Evolutionary conservation across 2,797 vertebrate genomes (phyloP).

Genomic region (Cyprinodon diabolis): DNA sequence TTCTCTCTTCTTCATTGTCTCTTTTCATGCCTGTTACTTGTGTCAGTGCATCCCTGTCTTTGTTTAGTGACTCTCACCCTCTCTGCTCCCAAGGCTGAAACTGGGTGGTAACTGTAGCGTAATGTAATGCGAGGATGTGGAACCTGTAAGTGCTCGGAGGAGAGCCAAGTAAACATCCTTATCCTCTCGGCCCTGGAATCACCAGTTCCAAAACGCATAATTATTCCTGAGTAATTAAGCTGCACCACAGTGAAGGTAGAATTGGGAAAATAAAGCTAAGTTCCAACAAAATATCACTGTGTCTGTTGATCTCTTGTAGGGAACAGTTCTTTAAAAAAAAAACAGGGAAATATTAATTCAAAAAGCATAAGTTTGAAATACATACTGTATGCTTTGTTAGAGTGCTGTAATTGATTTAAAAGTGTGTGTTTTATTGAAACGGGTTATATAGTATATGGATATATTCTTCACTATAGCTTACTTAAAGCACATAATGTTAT

Average conservation of each 20-base stretch:
- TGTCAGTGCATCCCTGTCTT: slow-evolving; percentile 42
- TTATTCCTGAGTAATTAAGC: slow-evolving; percentile 67
- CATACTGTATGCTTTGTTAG: slow-evolving; percentile 24
- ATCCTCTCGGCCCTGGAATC: slow-evolving; percentile 55
- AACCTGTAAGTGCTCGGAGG: slow-evolving; percentile 70
- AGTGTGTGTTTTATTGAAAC: background rate
- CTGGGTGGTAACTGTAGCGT: slow-evolving; percentile 74
- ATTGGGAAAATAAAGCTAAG: slow-evolving; percentile 42
- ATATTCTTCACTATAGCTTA: background rate
- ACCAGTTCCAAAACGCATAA: slow-evolving; percentile 64
- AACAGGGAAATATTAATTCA: slow-evolving; percentile 20
- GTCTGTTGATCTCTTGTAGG: slow-evolving; percentile 33
- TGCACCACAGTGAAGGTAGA: slow-evolving; percentile 47
- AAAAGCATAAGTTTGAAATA: slow-evolving; percentile 8
- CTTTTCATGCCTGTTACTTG: slow-evolving; percentile 30
- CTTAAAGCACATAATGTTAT: background rate
- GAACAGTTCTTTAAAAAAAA: background rate
- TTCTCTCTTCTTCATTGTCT: slow-evolving; percentile 13
- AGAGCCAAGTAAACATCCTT: slow-evolving; percentile 71
- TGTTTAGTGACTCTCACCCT: slow-evolving; percentile 50
- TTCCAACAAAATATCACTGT: slow-evolving; percentile 34
- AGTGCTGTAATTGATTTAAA: slow-evolving; percentile 2
- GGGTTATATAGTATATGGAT: no score
- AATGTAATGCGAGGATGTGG: slow-evolving; percentile 74
- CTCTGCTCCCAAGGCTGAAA: slow-evolving; percentile 67